Percentiles rank a stretch among this genome's conserved stretches.
Evolutionary conservation across 2,888 invertebrate genomes (phyloP).

Genomic region (Geophilus truncorum): DNA sequence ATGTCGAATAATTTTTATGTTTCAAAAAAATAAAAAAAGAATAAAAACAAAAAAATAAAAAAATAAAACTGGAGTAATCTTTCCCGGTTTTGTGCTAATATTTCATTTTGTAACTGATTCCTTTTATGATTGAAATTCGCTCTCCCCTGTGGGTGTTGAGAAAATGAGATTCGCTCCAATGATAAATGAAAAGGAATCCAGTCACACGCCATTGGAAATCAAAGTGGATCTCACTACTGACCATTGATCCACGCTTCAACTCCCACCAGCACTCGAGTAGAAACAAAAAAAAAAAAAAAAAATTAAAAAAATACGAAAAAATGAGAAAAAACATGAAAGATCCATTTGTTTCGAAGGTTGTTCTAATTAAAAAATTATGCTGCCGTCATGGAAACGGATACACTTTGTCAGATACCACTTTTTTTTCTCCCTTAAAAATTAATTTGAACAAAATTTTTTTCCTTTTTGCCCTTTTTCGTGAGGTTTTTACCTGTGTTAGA

Average conservation of each 20-base stretch:
- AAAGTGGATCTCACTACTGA: neutral
- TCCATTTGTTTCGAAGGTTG: neutral
- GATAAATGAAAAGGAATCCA: neutral
- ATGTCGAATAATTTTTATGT: too few relatives aligned
- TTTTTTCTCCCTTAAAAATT: neutral
- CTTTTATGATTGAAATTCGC: neutral
- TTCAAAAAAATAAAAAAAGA: too few relatives aligned
- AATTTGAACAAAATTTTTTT: neutral
- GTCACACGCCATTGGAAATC: neutral
- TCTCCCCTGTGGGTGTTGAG: neutral
- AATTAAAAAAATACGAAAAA: neutral
- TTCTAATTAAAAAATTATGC: neutral
- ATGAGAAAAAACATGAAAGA: neutral
- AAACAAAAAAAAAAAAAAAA: neutral
- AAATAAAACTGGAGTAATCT: too few relatives aligned
- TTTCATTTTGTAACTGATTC: neutral
- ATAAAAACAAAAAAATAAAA: too few relatives aligned
- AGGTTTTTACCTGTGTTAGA: conserved; percentile 79
- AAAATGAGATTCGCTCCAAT: neutral
- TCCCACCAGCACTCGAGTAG: neutral
- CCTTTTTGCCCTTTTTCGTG: neutral
- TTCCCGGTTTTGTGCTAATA: neutral
- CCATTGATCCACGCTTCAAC: neutral
- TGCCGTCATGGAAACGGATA: neutral
- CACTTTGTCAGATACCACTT: neutral